Base-by-base conservation (phyloP, 2,888 invertebrate species). In the Eristalis arbustorum region DNA sequence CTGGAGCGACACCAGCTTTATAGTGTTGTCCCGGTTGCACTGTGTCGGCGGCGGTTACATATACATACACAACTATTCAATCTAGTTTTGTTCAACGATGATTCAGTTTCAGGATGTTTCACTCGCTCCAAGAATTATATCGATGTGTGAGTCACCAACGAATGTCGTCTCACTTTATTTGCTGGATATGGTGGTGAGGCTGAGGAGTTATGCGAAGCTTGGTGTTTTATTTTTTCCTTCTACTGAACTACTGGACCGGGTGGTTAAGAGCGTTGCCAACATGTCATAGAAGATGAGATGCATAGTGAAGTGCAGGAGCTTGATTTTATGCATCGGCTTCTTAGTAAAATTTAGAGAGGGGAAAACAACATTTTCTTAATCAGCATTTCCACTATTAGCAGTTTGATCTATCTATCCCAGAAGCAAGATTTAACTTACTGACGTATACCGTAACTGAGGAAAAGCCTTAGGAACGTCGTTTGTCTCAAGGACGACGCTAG, bases 41-140 rank as follows among this genome's bases (percentile, higher is more conserved):
- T 72, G 73, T 72, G 42, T 61, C 77, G 76, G 73, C 76, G 77
- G 72, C 76, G 67, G 76, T 61, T 76, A 72, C 80, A 72, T 66
- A 79, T 59, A 61, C 71, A 72, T n/a, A 13, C 56, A 57, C 28
- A 49, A n/a, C 18, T 8, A 18, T 6, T 49, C 18, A 18, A 49
- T 49, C 49, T 49, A 18, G 49, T 18, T 57, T 80, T 59, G 31
- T 34, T 69, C 34, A 63, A 68, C 63, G 63, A 61, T 42, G 61
- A 56, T 80, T 80, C 57, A 22, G 42, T 49, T 75, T 75, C 37
- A n/a, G 22, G 18, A 61, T 57, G 72, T 72, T 72, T 28, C 25
- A 22, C 10, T 14, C 63, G 61, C 72, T 72, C 72, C 49, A 49
- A 61, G 72, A 49, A 49, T n/a, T 49, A 49, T 49, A 72, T 72